Evolutionary conservation across 2,113 vertebrate genomes (phyloP).

Genomic region (Centrocercus urophasianus): DNA sequence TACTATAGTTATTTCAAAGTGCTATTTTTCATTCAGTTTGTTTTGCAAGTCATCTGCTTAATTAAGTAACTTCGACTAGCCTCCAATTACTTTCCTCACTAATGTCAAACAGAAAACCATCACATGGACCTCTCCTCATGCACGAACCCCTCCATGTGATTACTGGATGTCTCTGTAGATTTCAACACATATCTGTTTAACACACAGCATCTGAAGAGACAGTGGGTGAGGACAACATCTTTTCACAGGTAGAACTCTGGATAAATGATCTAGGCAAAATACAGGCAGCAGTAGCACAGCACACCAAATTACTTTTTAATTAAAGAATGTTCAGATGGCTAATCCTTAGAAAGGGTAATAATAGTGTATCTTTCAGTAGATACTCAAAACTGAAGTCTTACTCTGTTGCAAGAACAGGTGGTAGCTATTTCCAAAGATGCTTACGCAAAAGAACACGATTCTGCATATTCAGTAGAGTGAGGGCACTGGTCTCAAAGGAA

Average conservation of each 20-base stretch:
- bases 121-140: neutral
- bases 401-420: neutral
- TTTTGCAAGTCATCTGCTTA: neutral
- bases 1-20: neutral
- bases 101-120: neutral
- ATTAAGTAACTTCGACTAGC: neutral
- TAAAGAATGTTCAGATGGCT: neutral
- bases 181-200: neutral
- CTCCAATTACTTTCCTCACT: neutral
- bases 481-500: neutral
- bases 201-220: neutral
- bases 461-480: neutral
- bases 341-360: neutral
- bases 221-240: neutral
- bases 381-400: neutral
- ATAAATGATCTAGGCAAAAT: neutral
- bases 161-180: neutral
- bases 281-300: neutral
- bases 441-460: neutral
- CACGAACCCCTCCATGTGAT: neutral
- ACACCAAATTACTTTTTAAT: neutral
- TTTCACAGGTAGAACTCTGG: neutral
- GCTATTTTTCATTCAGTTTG: neutral
- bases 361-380: neutral
- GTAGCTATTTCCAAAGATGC: neutral